These are phyloP conservation scores for Xylocopa sonorina DNA, from an alignment of 1,140 invertebrate genomes.

Conservation along the genomic window DNA sequence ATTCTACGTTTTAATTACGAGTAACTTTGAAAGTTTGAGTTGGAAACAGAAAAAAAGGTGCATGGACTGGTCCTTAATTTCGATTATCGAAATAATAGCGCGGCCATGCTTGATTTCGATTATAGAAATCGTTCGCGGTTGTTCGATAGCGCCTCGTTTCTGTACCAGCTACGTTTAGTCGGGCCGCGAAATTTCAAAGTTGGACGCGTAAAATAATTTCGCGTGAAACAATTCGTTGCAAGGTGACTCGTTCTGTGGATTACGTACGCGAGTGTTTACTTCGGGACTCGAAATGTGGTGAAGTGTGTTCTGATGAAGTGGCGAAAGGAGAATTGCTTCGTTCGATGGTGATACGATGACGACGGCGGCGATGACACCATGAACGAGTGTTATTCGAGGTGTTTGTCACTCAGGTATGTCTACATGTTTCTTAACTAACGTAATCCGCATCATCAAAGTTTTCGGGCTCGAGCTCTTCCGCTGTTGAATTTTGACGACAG, in stretches of 20 bases:
- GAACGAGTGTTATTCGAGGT: background rate
- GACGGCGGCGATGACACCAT: background rate
- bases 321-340: background rate
- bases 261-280: background rate
- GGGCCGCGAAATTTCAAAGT: conserved; percentile 5
- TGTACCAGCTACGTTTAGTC: no score
- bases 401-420: conserved; percentile 8
- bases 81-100: background rate
- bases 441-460: conserved; percentile 45
- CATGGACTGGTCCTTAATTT: background rate
- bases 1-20: no score
- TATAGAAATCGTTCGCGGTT: background rate
- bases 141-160: background rate
- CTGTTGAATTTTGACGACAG: conserved; percentile 79
- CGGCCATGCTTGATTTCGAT: background rate
- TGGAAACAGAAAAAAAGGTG: no score
- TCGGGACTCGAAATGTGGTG: background rate
- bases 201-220: background rate
- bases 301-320: background rate
- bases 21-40: no score
- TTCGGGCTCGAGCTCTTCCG: conserved; percentile 65
- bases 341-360: background rate
- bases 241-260: background rate
- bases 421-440: conserved; percentile 22
- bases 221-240: no score